Conservation (phyloP, 30 jellyfish, hydroid and myxozoan genomes). For the Turritopsis rubra region DNA sequence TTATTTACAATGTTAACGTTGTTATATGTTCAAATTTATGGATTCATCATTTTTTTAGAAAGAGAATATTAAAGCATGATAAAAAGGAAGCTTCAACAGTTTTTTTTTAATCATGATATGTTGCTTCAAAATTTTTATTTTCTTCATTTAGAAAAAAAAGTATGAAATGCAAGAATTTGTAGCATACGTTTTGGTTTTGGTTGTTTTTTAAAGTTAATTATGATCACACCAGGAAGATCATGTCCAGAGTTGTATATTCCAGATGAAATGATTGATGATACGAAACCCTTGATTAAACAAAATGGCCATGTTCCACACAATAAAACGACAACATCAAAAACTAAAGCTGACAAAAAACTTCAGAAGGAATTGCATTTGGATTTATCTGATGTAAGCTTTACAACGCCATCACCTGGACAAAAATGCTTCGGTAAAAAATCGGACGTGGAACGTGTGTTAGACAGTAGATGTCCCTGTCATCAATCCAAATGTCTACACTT, state of each 20-base stretch:
- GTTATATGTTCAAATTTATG: neutral
- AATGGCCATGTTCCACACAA: constrained; percentile 1
- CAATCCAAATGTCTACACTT: constrained; percentile 71
- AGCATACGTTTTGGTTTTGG: neutral
- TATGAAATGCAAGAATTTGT: neutral
- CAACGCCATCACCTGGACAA: constrained; percentile 57
- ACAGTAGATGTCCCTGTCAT: constrained; percentile 70
- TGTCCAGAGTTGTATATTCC: neutral
- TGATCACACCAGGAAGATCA: constrained; percentile 20
- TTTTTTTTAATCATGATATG: too few relatives aligned
- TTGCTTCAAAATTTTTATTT: too few relatives aligned
- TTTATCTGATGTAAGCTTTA: constrained; percentile 4
- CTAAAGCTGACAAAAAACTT: neutral
- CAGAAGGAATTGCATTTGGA: constrained; percentile 5
- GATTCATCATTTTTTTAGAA: neutral
- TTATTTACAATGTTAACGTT: neutral
- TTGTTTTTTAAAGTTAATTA: neutral
- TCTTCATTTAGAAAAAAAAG: neutral
- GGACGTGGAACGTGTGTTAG: constrained; percentile 78
- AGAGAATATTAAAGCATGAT: neutral
- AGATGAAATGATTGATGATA: neutral
- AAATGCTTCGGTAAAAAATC: constrained; percentile 82
- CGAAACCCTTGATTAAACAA: neutral
- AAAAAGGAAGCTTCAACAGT: too few relatives aligned
- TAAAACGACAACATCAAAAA: neutral